Base-by-base conservation (phyloP, 2,888 invertebrate species). In the Ceramica pisi region DNA sequence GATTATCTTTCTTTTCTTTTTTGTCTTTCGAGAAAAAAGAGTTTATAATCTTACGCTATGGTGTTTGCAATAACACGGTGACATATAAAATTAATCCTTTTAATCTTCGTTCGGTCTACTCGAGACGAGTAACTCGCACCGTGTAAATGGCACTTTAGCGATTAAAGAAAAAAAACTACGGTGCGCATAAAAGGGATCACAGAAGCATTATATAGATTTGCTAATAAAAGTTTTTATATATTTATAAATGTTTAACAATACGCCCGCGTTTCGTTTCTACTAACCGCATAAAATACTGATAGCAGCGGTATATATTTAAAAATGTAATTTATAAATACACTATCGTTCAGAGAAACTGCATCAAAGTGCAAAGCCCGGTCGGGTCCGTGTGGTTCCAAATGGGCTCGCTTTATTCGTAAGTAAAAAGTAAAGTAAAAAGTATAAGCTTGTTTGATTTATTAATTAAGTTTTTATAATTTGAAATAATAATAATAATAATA, bases 101-200 rank as follows among this genome's bases (percentile, higher is more conserved):
- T 1, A 19, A 46, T 46, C 46, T 1, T 46, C 46, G 19, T 19
- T 46, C 8, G 46, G 19, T 1, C 10, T 23, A 23, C 2, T 57
- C 12, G 5, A 19, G 3, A 21, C 23, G 5, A 53, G 26, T 9
- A 38, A 51, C 68, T 68, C 69, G 46, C 44, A 1, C 16, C 68
- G 38, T 68, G 44, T 51, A 46, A 38, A 46, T 26, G 26, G 38
- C 21, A 68, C 19, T 31, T n/a, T 12, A 51, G 51, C 77, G 77
- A 57, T 68, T 59, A 8, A 67, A 57, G 51, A 46, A 68, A 67
- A 35, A 14, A 23, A 23, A 65, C 35, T 48, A 55, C 77, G 57
- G 77, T n/a, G 77, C 72, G 77, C 57, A 46, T 53, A 57, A 57
- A 50, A 67, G 31, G 44, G 53, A 68, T 76, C 69, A 76, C 77